Conservation (phyloP, 2,888 invertebrate genomes). For the Drosophila subsilvestris region DNA sequence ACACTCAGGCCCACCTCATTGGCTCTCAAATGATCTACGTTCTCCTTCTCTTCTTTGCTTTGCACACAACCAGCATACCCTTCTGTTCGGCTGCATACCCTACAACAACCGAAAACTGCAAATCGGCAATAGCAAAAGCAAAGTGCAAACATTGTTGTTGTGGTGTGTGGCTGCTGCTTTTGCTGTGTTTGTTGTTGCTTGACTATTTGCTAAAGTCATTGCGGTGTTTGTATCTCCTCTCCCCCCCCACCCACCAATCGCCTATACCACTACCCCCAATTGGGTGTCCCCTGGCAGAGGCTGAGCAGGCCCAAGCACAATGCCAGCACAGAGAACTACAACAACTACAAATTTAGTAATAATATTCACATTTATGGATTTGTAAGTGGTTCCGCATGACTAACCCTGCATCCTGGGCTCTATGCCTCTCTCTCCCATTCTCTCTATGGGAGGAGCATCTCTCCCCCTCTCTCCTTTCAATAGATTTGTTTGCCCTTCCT, state of each 20-base stretch:
- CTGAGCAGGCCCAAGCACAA: slow-evolving; percentile 56
- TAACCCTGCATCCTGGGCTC: slow-evolving; percentile 62
- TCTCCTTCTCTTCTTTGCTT: background rate
- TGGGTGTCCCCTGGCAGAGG: slow-evolving; percentile 42
- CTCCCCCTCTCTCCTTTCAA: no score
- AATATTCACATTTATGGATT: slow-evolving; percentile 80
- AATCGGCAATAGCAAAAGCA: slow-evolving; percentile 80
- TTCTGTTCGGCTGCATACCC: background rate
- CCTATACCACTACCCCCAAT: slow-evolving; percentile 30
- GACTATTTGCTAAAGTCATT: slow-evolving; percentile 79
- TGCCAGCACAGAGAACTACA: slow-evolving; percentile 47
- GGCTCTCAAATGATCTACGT: background rate
- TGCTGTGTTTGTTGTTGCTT: slow-evolving; percentile 63
- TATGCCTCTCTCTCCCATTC: slow-evolving; percentile 1
- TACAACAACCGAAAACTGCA: slow-evolving; percentile 56
- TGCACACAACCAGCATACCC: background rate
- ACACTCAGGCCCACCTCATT: no score
- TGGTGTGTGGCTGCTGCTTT: slow-evolving; percentile 47
- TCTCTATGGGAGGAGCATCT: background rate
- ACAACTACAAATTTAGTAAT: slow-evolving; percentile 72
- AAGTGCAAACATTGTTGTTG: slow-evolving; percentile 74
- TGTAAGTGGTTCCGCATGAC: slow-evolving; percentile 81
- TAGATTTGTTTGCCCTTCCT: background rate
- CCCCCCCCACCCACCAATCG: background rate
- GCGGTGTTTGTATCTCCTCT: slow-evolving; percentile 60